These are phyloP conservation scores for Cynaeus angustus DNA, from an alignment of 2,888 invertebrate genomes.

Conservation along the genomic window DNA sequence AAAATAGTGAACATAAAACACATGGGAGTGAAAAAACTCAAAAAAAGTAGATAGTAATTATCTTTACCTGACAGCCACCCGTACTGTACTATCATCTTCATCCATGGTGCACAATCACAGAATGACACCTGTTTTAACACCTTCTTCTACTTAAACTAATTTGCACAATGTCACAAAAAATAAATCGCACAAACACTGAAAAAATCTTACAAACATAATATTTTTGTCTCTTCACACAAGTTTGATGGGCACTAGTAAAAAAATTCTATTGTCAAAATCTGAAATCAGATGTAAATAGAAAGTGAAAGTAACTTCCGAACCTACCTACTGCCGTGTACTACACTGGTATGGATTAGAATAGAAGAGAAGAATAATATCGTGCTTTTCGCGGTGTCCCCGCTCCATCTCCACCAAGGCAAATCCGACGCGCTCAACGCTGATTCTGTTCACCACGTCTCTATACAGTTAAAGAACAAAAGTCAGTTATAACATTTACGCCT, in stretches of 20 bases:
- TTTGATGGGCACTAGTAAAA: neutral
- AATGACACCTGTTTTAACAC: slow-evolving; percentile 61
- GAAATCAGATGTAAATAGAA: slow-evolving; percentile 54
- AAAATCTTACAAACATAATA: slow-evolving; percentile 15
- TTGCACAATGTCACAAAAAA: slow-evolving; percentile 57
- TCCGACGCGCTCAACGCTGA: slow-evolving; percentile 3
- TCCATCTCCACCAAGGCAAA: slow-evolving; percentile 53
- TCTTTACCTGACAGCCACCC: slow-evolving; percentile 80
- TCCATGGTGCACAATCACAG: slow-evolving; percentile 71
- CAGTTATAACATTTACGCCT: no score
- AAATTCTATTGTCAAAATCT: slow-evolving; percentile 23
- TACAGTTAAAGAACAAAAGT: no score
- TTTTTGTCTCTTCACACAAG: no score
- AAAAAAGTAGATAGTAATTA: slow-evolving; percentile 46
- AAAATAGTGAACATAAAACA: slow-evolving; percentile 53
- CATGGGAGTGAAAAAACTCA: slow-evolving; percentile 37
- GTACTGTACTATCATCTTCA: slow-evolving; percentile 79
- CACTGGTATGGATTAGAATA: slow-evolving; percentile 55
- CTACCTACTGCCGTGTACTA: slow-evolving; percentile 55
- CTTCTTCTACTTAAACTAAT: slow-evolving; percentile 63
- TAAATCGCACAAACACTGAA: slow-evolving; percentile 36
- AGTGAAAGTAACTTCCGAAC: slow-evolving; percentile 59
- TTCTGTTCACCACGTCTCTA: neutral
- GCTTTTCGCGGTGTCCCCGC: slow-evolving; percentile 32
- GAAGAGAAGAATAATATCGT: slow-evolving; percentile 51